Evolutionary conservation across 2,888 invertebrate species (phyloP), one percentile per base, ranked within the genome.

Genomic region (Thymelicus acteon): DNA sequence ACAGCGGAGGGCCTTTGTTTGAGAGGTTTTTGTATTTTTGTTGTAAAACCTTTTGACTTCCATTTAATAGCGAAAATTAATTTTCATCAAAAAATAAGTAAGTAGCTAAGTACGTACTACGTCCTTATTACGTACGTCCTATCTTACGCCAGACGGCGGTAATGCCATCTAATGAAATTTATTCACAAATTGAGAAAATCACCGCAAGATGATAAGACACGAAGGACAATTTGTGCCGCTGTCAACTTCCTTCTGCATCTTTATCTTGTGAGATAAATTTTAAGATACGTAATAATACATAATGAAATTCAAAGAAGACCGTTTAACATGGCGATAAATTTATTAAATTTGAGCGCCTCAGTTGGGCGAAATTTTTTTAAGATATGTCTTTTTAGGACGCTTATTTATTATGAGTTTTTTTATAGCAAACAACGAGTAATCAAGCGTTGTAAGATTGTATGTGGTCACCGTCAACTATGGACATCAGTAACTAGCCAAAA

Each of bases 161-260:
- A 66, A 71, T 52, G 2, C 60, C 61, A 39, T 64, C 54, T 66
- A 54, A 71, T 71, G 66, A 47, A 49, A 67, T 71, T 71, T 62
- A 62, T 66, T 71, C 61, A 54, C 67, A 72, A 76, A 75, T 75
- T 77, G 71, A 73, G 72, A 72, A 72, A 72, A 74, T 75, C 72
- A 72, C 71, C 68, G 60, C 72, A 71, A 73, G 54, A 68, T 72
- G 76, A 76, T 75, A 76, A 73, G 72, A 75, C 73, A 74, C 73
- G 76, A 70, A 72, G 62, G 67, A 63, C 73, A 72, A 74, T 75
- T 75, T 73, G 71, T 72, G 73, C 72, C 74, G 71, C 65, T 72
- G 72, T 72, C 74, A 71, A 60, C 65, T 69, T 69, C 71, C 61
- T 73, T 60, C 67, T 72, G 49, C 62, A 62, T 58, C 72, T 66